These are phyloP conservation scores for Clavelina lepadiformis DNA, from an alignment of 23 tunicate genomes.

Conservation along the genomic window DNA sequence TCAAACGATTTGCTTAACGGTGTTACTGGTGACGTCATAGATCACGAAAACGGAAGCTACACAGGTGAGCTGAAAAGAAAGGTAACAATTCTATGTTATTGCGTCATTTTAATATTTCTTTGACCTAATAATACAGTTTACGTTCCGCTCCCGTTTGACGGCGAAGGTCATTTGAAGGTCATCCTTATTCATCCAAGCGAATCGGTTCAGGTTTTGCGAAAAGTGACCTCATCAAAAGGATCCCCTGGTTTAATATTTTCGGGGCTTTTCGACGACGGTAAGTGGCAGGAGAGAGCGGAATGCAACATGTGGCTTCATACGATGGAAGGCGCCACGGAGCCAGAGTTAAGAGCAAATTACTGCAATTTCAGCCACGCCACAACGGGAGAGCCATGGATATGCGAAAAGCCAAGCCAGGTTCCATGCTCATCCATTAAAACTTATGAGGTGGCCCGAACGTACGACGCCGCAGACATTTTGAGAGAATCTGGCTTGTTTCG, in stretches of 20 bases:
- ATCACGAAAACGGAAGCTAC: slow-evolving; percentile 40
- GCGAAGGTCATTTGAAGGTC: slow-evolving; percentile 20
- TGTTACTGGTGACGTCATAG: slow-evolving; percentile 10
- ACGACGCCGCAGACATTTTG: slow-evolving; percentile 18
- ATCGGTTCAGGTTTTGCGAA: slow-evolving; percentile 35
- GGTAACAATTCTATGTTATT: not conserved
- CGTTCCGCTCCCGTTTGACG: slow-evolving; percentile 28
- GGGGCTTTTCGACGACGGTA: slow-evolving; percentile 24
- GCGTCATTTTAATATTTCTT: too few relatives aligned
- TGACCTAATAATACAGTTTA: not conserved
- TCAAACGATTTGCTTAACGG: slow-evolving; percentile 2
- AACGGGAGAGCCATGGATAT: slow-evolving; percentile 33
- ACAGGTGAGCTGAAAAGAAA: slow-evolving; percentile 14
- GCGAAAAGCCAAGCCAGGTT: slow-evolving; percentile 29
- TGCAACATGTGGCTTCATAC: slow-evolving; percentile 48
- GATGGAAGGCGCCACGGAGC: not conserved
- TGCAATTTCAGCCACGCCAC: slow-evolving; percentile 22
- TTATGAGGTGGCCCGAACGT: slow-evolving; percentile 12
- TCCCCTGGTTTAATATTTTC: slow-evolving; percentile 41
- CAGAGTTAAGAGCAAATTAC: not conserved
- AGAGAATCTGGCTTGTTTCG: slow-evolving; percentile 23
- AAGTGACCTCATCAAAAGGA: slow-evolving; percentile 33
- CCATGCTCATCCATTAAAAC: slow-evolving; percentile 4
- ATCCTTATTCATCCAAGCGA: slow-evolving; percentile 53
- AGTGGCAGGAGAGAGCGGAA: not conserved